These are phyloP conservation scores for Dolichomitus sp. DNA, from an alignment of 2,888 invertebrate species.

Conservation along the genomic window DNA sequence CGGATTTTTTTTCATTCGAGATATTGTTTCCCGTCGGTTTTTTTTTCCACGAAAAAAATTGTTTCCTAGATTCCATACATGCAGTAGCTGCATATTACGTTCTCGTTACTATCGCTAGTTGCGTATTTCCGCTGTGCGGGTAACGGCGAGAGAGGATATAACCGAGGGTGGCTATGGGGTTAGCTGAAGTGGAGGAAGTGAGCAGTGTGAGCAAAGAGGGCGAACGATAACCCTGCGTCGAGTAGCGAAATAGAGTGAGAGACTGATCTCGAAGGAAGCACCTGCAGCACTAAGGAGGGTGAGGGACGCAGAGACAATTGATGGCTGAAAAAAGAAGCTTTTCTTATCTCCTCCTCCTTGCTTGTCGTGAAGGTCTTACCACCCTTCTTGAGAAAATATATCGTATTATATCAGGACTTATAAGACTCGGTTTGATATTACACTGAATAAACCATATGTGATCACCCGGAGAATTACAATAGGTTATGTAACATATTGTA, in stretches of 20 bases:
- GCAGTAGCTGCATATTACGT: conserved; percentile 68
- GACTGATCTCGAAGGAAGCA: conserved; percentile 72
- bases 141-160: conserved; percentile 44
- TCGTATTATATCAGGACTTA: conserved; percentile 68
- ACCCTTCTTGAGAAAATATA: conserved; percentile 66
- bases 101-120: conserved; percentile 69
- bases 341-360: conserved; percentile 48
- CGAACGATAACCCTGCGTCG: conserved; percentile 17
- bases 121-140: conserved; percentile 62
- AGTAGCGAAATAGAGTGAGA: conserved; percentile 52
- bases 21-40: too few species aligned
- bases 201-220: conserved; percentile 50
- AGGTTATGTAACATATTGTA: conserved; percentile 53
- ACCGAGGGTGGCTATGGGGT: conserved; percentile 37
- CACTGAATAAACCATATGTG: conserved; percentile 67
- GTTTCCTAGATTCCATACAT: too few species aligned
- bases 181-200: conserved; percentile 30
- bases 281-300: conserved; percentile 72
- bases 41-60: too few species aligned
- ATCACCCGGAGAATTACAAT: conserved; percentile 55
- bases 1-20: too few species aligned
- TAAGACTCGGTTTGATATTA: conserved; percentile 58
- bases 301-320: conserved; percentile 73
- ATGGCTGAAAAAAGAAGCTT: conserved; percentile 71
- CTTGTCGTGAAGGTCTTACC: conserved; percentile 67